Evolutionary conservation across 2,113 vertebrate genomes (phyloP).

Genomic region (Malurus alboscapulatus): DNA sequence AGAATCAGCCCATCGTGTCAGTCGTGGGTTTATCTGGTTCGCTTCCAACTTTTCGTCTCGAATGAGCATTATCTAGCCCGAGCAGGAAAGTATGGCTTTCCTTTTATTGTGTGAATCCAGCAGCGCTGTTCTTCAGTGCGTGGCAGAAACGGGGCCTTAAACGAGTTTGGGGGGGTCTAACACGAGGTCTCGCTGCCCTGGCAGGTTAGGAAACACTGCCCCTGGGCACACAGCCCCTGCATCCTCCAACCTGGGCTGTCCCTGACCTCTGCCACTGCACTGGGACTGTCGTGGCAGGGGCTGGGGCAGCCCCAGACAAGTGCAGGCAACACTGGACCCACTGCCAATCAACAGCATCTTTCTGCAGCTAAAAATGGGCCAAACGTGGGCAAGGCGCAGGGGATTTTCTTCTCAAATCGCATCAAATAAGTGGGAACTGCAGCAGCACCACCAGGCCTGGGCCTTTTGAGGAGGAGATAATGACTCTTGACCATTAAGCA

Average conservation of each 20-base stretch:
- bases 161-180: neutral
- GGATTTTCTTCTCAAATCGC: neutral
- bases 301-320: neutral
- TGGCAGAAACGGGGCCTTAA: neutral
- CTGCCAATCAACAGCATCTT: neutral
- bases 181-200: neutral
- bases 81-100: constrained; percentile 40
- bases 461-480: neutral
- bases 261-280: neutral
- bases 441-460: neutral
- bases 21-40: constrained; percentile 10
- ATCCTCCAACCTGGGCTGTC: fast-evolving
- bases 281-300: fast-evolving
- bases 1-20: neutral
- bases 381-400: neutral
- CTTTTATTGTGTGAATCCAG: constrained; percentile 47
- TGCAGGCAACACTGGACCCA: neutral
- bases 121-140: neutral
- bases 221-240: neutral
- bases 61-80: neutral
- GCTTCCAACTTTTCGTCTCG: constrained; percentile 38
- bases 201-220: neutral
- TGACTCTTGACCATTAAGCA: neutral
- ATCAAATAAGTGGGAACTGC: neutral
- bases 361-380: neutral